phyloP scores from a whole-genome alignment of 2,888 invertebrate genomes.

The Lithophane ornitopus region DNA sequence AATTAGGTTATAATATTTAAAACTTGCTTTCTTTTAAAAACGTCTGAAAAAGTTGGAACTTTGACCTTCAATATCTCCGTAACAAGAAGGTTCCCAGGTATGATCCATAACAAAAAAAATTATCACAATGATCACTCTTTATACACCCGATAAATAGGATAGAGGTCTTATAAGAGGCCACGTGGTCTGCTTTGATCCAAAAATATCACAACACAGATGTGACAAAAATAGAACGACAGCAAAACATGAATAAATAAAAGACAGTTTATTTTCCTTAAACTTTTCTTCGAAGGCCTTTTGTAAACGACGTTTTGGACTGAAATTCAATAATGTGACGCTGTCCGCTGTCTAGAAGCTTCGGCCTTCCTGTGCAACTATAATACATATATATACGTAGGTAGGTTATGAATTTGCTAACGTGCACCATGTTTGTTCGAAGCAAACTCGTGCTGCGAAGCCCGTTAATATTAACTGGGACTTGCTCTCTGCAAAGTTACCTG shows the following conservation, averaged over 20 bases:
- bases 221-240: constrained; percentile 19
- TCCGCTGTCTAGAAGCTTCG: constrained; percentile 55
- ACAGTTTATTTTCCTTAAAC: constrained; percentile 26
- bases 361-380: constrained; percentile 34
- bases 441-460: constrained; percentile 69
- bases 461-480: constrained; percentile 72
- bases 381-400: constrained; percentile 25
- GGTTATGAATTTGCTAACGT: constrained; percentile 66
- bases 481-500: constrained; percentile 40
- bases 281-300: constrained; percentile 51
- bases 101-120: no score
- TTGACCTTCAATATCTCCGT: no score
- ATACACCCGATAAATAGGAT: no score
- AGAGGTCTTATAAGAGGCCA: not conserved
- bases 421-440: constrained; percentile 70
- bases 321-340: constrained; percentile 74
- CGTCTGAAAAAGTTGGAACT: no score
- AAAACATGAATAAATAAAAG: constrained; percentile 35
- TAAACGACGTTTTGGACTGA: constrained; percentile 70
- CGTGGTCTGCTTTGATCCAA: not conserved
- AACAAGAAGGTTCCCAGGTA: no score
- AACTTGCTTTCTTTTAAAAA: no score
- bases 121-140: no score
- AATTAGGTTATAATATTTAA: no score
- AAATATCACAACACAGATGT: constrained; percentile 11